Evolutionary conservation across 2,113 vertebrate genomes (phyloP).

Genomic region (Numenius arquata): DNA sequence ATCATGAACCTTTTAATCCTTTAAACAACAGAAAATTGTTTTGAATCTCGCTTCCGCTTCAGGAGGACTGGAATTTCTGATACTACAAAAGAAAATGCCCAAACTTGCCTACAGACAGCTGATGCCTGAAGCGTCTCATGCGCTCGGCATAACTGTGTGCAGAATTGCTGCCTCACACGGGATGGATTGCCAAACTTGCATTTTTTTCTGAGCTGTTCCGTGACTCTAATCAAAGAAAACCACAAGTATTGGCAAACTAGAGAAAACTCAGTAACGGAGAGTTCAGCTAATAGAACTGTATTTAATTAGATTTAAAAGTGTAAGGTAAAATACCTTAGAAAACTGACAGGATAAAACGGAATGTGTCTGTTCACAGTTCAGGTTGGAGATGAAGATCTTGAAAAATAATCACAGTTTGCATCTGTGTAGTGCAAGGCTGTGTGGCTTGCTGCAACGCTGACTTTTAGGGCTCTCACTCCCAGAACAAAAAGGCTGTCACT

Average conservation of each 20-base stretch:
- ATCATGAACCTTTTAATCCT: not conserved
- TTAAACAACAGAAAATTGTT: not conserved
- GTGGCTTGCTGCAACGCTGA: rapidly evolving
- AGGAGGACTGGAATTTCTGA: not conserved
- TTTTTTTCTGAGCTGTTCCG: not conserved
- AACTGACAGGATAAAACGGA: not conserved
- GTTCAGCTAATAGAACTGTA: not conserved
- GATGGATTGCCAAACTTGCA: not conserved
- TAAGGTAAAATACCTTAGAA: not conserved
- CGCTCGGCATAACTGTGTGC: rapidly evolving
- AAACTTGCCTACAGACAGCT: not conserved
- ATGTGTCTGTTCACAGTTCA: not conserved
- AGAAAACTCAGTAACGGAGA: not conserved
- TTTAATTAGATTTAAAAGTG: not conserved
- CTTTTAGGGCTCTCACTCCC: not conserved
- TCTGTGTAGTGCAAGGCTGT: not conserved
- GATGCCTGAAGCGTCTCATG: not conserved
- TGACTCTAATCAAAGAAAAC: not conserved
- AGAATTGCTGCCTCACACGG: not conserved
- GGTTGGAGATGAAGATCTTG: not conserved
- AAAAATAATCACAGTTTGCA: not conserved
- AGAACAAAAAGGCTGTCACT: not conserved
- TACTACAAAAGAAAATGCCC: not conserved
- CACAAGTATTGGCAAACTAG: not conserved
- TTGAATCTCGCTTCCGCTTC: not conserved